Conservation (phyloP, 2,113 vertebrate genomes). For the Chloebia gouldiae region DNA sequence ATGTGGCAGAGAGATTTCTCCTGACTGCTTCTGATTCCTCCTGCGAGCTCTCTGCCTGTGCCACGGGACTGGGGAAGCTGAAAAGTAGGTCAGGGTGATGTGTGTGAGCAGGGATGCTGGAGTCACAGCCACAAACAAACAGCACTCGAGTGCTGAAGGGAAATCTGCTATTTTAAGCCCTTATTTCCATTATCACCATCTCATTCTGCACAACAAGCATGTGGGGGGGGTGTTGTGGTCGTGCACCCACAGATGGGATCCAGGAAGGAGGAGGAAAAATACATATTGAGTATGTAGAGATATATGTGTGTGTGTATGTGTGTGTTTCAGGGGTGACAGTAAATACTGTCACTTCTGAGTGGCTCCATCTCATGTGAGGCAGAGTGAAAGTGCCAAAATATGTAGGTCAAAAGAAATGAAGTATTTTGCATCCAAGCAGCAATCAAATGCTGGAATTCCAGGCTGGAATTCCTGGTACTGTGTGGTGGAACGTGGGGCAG, state of each 20-base stretch:
- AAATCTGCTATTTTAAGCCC: constrained; percentile 26
- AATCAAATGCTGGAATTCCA: accelerated
- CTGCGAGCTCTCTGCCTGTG: not conserved
- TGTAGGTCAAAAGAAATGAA: not conserved
- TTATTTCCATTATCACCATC: not conserved
- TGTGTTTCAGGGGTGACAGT: not conserved
- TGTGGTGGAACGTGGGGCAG: not conserved
- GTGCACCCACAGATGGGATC: not conserved
- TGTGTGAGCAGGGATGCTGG: not conserved
- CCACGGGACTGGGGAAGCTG: not conserved
- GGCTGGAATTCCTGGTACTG: accelerated
- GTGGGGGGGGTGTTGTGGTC: not conserved
- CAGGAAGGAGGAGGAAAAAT: not conserved
- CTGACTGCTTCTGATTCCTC: not conserved
- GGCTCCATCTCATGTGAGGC: not conserved
- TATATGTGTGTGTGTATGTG: accelerated
- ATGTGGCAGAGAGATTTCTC: not conserved
- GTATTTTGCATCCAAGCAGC: not conserved
- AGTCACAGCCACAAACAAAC: constrained; percentile 11
- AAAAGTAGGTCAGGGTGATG: constrained; percentile 62
- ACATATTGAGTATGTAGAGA: accelerated
- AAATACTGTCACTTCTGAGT: not conserved
- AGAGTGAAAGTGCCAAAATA: not conserved
- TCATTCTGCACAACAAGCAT: not conserved
- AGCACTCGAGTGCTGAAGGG: not conserved